Conservation (phyloP, 1,140 invertebrate genomes). For the Brachionus plicatilis region DNA sequence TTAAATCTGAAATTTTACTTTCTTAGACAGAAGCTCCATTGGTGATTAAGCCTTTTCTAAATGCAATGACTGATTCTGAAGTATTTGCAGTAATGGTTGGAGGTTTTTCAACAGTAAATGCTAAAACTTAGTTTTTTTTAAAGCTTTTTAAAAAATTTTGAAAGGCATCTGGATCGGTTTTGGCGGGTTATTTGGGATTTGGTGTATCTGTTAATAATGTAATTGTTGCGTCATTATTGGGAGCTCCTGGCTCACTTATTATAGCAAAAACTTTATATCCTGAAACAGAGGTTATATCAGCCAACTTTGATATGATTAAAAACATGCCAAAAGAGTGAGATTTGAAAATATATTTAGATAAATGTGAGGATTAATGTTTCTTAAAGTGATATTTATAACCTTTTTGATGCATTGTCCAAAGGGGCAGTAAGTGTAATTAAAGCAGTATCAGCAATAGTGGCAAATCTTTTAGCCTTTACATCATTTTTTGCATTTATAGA, state of each 20-base stretch:
- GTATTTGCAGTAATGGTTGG: constrained; percentile 84
- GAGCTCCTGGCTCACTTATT: constrained; percentile 42
- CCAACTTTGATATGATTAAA: constrained; percentile 11
- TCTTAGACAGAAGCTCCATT: constrained; percentile 29
- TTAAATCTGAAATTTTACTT: background rate
- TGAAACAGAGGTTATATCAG: constrained; percentile 31
- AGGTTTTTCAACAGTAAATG: constrained; percentile 75
- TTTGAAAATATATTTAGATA: background rate
- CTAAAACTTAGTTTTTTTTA: background rate
- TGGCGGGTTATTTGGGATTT: constrained; percentile 31
- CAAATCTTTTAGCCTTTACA: constrained; percentile 42
- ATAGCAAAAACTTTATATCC: constrained; percentile 43
- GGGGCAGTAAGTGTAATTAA: constrained; percentile 3
- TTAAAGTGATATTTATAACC: constrained; percentile 1
- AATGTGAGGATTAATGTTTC: background rate
- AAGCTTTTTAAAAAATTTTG: background rate
- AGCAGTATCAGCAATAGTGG: constrained; percentile 37
- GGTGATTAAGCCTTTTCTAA: constrained; percentile 2
- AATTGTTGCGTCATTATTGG: constrained; percentile 43
- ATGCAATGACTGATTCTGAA: constrained; percentile 53
- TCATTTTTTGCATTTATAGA: constrained; percentile 44
- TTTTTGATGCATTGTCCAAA: constrained; percentile 35
- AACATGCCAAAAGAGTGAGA: constrained; percentile 12
- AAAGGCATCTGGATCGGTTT: constrained; percentile 19
- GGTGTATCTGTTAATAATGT: constrained; percentile 41